phyloP scores from a whole-genome alignment of 2,113 vertebrate genomes.

The Stictonetta naevosa region DNA sequence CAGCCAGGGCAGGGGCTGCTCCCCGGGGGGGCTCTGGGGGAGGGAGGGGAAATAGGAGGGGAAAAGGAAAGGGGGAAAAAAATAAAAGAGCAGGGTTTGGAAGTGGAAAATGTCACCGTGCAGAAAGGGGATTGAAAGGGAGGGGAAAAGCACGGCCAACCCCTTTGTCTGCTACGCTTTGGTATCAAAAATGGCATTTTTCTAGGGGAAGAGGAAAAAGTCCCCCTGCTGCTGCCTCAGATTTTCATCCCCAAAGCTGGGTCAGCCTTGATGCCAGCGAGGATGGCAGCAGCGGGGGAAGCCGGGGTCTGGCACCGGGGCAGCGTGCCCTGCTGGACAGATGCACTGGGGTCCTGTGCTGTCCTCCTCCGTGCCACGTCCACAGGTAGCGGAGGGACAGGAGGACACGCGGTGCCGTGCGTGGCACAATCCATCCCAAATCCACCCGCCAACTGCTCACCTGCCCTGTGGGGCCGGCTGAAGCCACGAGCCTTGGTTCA shows the following conservation, averaged over 20 bases:
- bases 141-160: background rate
- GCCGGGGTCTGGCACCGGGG: too few relatives aligned
- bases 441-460: background rate
- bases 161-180: background rate
- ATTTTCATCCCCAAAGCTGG: background rate
- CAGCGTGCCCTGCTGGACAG: background rate
- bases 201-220: background rate
- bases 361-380: background rate
- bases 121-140: conserved; percentile 25
- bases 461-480: too few relatives aligned
- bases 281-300: too few relatives aligned
- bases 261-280: background rate
- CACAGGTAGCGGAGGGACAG: background rate
- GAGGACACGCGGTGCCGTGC: background rate
- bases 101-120: conserved; percentile 13
- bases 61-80: too few relatives aligned
- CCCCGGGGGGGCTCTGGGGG: background rate
- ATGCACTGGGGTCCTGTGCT: background rate
- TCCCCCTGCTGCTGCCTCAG: background rate
- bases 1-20: background rate
- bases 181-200: background rate
- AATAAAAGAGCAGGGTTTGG: background rate
- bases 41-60: background rate
- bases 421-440: background rate
- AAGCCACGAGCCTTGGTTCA: background rate